Conservation (phyloP, 2,888 invertebrate species). For the Crocallis elinguaria region DNA sequence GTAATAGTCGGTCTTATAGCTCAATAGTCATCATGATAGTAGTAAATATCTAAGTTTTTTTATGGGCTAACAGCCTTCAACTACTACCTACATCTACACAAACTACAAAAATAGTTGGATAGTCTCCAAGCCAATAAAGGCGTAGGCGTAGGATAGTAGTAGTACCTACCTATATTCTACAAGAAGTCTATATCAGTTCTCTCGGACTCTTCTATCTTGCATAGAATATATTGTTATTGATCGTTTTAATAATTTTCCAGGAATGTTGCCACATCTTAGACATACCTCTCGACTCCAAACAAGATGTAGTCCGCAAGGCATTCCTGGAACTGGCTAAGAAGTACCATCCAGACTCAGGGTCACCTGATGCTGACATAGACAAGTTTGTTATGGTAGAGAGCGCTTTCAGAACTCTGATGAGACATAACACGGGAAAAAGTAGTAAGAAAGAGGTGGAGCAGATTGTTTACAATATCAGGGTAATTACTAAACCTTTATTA, state of each 20-base stretch:
- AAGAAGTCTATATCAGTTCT: no score
- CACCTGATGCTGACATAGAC: conserved; percentile 87
- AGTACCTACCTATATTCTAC: no score
- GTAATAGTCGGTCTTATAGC: no score
- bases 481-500: conserved; percentile 44
- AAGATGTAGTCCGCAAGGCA: conserved; percentile 88
- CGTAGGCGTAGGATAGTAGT: no score
- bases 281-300: conserved; percentile 87
- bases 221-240: no score
- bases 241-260: conserved; percentile 64
- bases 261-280: conserved; percentile 88
- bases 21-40: no score
- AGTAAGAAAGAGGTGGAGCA: conserved; percentile 83
- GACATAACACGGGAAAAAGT: conserved; percentile 83
- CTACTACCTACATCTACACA: no score
- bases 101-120: no score
- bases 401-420: conserved; percentile 89
- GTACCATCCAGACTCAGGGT: conserved; percentile 93
- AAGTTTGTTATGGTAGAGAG: conserved; percentile 91
- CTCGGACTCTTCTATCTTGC: no score
- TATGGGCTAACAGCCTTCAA: no score
- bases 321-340: conserved; percentile 91
- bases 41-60: no score
- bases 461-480: conserved; percentile 87
- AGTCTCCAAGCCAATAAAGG: no score